These are phyloP conservation scores for Trichomycterus rosablanca DNA, from an alignment of 2,113 vertebrate species.

Conservation along the genomic window DNA sequence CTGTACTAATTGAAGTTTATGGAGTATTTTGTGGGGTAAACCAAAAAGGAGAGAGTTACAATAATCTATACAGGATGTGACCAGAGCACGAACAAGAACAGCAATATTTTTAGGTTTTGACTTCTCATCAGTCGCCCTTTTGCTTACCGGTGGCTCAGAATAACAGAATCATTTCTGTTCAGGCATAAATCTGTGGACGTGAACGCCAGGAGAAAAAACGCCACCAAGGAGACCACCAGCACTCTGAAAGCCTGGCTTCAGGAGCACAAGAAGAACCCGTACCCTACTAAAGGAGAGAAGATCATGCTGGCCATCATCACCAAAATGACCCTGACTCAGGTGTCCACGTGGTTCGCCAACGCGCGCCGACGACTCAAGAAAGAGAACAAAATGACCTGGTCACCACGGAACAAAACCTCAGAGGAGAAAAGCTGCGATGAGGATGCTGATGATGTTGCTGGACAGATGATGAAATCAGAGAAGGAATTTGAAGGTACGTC, in stretches of 20 bases:
- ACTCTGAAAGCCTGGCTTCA: conserved; percentile 89
- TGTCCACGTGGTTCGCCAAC: conserved; percentile 90
- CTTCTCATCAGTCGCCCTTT: too few relatives aligned
- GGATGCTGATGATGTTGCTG: conserved; percentile 73
- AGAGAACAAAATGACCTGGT: conserved; percentile 90
- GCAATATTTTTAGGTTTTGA: too few relatives aligned
- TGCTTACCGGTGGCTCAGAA: too few relatives aligned
- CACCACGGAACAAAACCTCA: conserved; percentile 82
- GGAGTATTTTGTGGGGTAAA: too few relatives aligned
- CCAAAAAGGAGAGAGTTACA: too few relatives aligned
- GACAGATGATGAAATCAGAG: conserved; percentile 65
- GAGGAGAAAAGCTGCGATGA: conserved; percentile 82
- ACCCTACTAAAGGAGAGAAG: conserved; percentile 84
- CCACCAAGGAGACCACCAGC: conserved; percentile 91
- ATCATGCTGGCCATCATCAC: conserved; percentile 87
- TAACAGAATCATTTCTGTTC: too few relatives aligned
- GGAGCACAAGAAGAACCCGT: conserved; percentile 84
- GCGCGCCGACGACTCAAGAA: conserved; percentile 88
- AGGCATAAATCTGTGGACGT: conserved; percentile 87
- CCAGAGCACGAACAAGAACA: too few relatives aligned
- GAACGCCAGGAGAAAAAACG: conserved; percentile 86
- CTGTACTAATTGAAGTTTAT: too few relatives aligned
- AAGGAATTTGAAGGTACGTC: conserved; percentile 72
- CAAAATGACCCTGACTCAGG: conserved; percentile 87
- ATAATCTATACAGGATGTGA: too few relatives aligned